Base-by-base conservation (phyloP, 2,113 vertebrate genomes). In the Pyxicephalus adspersus region DNA sequence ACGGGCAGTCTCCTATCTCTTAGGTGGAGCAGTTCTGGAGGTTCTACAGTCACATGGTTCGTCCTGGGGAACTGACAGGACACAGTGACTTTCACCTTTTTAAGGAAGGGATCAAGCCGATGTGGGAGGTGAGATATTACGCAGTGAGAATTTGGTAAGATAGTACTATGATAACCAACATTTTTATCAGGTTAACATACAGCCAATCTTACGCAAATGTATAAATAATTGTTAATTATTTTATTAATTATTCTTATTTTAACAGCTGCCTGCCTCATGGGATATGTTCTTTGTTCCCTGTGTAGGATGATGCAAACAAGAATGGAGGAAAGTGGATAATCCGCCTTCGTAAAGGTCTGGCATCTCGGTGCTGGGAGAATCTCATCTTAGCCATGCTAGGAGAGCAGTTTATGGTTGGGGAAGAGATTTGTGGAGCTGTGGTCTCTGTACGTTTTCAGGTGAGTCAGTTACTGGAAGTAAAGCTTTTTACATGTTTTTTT, bases 21-120 rank as follows among this genome's bases (percentile, higher is more conserved):
- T 86, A 95, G 94, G 94, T 95, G 89, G 94, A 95, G 79, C 93
- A 94, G 70, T 95, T 95, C 87, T 95, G 94, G 94, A 88, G 93
- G 84, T 94, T 94, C 89, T 95, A 94, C 74, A 95, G 93, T 86
- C 94, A 95, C 87, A 95, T 95, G 92, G 93, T 94, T 54, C 94
- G 94, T 87, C 94, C 94, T 19, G 93, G 93, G 86, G 94, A 94
- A 91, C 87, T 94, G 89, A 95, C 93, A 50, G 93, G 94, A 73
- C 94, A 95, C 79, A 95, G 94, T 64, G 94, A 95, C 88, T 95
- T 95, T 84, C 94, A 95, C 85, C 94, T 94, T 86, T 95, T 95
- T 88, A 95, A 94, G 88, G 94, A 95, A 77, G 94, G 94, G 7
- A 94, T 95, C 86, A 95, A 95, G 85, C 94, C 94, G 81, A 95